These are phyloP conservation scores for Macrophya alboannulata DNA, from an alignment of 2,888 invertebrate species.

Conservation along the genomic window DNA sequence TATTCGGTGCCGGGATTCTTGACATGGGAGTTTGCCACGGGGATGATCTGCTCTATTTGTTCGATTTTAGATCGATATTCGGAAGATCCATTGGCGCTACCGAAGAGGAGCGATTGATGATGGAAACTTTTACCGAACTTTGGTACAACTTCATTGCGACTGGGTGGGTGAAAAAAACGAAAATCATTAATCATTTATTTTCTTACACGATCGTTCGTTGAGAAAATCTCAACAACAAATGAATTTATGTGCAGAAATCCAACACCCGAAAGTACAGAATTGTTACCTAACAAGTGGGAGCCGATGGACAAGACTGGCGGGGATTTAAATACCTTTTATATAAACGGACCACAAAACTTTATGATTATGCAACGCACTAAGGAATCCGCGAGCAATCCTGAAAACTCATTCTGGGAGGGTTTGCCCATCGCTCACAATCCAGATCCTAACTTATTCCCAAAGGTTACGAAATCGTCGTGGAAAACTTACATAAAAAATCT, in stretches of 20 bases:
- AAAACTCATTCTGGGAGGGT: slow-evolving; percentile 51
- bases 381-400: background rate
- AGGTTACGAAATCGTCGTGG: slow-evolving; percentile 31
- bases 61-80: slow-evolving; percentile 46
- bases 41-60: slow-evolving; percentile 56
- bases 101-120: slow-evolving; percentile 47
- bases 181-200: background rate
- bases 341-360: slow-evolving; percentile 54
- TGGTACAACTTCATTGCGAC: slow-evolving; percentile 57
- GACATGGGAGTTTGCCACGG: slow-evolving; percentile 53
- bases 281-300: slow-evolving; percentile 51
- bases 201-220: background rate
- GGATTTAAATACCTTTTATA: slow-evolving; percentile 41
- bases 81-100: slow-evolving; percentile 32
- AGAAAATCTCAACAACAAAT: background rate
- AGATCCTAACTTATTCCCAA: slow-evolving; percentile 1
- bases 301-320: slow-evolving; percentile 25
- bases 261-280: slow-evolving; percentile 45
- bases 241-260: slow-evolving; percentile 43
- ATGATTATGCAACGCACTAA: slow-evolving; percentile 34
- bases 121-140: slow-evolving; percentile 55
- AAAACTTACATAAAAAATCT: slow-evolving; percentile 22
- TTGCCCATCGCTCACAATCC: slow-evolving; percentile 53
- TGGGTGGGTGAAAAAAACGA: background rate
- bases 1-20: slow-evolving; percentile 43